Percentiles rank a stretch among this genome's conserved stretches.
Conservation (phyloP, 2,888 invertebrate genomes). For the Norana najaformis region DNA sequence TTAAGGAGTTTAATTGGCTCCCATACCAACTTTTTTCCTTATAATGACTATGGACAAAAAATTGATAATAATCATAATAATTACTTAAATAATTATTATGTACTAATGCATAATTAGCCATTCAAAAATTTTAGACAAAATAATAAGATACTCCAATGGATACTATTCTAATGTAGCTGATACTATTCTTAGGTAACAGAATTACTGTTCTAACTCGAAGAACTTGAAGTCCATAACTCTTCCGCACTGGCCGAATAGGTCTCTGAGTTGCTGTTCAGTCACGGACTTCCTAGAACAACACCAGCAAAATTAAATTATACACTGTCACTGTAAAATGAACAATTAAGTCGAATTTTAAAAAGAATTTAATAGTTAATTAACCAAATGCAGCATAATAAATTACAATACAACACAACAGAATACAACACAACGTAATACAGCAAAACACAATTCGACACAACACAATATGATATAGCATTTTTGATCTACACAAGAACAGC, state of each 20-base stretch:
- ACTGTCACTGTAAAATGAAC: not conserved
- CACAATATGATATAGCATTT: not conserved
- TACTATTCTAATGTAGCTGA: not conserved
- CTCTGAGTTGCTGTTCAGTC: conserved; percentile 88
- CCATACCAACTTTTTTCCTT: too few relatives aligned
- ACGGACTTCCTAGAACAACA: conserved; percentile 68
- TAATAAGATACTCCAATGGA: not conserved
- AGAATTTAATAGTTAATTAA: too few relatives aligned
- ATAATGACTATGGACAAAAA: too few relatives aligned
- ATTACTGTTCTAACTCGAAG: conserved; percentile 77
- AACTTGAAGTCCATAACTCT: conserved; percentile 92
- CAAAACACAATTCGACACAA: not conserved
- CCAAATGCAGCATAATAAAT: too few relatives aligned
- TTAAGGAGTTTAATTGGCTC: too few relatives aligned
- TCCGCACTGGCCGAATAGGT: conserved; percentile 82
- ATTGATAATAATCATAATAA: too few relatives aligned
- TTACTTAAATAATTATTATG: too few relatives aligned
- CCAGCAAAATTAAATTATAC: not conserved
- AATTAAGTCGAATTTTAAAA: too few relatives aligned
- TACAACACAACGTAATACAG: too few relatives aligned
- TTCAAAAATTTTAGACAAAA: too few relatives aligned
- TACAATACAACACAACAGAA: too few relatives aligned
- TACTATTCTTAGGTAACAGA: not conserved
- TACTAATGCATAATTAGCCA: too few relatives aligned
- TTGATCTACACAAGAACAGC: not conserved